phyloP scores from a whole-genome alignment of 1,140 invertebrate species.

The Macrobrachium rosenbergii region DNA sequence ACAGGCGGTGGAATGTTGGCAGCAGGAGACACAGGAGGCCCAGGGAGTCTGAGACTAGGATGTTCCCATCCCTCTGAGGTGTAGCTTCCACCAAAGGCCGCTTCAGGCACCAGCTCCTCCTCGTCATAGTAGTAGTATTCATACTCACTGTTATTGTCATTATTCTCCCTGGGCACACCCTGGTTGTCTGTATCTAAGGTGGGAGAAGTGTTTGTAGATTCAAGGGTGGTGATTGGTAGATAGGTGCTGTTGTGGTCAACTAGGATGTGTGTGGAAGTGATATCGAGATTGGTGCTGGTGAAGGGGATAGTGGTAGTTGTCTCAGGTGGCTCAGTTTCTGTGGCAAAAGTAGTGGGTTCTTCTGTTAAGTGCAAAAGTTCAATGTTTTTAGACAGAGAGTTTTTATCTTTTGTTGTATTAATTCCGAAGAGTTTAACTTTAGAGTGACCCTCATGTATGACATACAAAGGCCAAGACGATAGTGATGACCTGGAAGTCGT shows the following conservation, averaged over 20 bases:
- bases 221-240: not conserved
- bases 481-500: not conserved
- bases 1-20: not conserved
- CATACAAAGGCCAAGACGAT: conserved; percentile 42
- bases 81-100: conserved; percentile 45
- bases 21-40: conserved; percentile 8
- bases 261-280: not conserved
- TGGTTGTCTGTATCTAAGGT: not conserved
- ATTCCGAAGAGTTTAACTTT: conserved; percentile 61
- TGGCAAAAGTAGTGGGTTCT: not conserved
- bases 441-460: conserved; percentile 62
- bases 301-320: conserved; percentile 18
- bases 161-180: not conserved
- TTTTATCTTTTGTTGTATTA: conserved; percentile 49
- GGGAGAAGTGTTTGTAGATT: not conserved
- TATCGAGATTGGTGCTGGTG: not conserved
- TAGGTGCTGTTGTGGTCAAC: not conserved
- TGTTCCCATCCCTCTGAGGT: not conserved
- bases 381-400: conserved; percentile 6
- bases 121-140: conserved; percentile 50
- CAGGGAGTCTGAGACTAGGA: not conserved
- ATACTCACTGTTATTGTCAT: conserved; percentile 8
- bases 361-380: not conserved
- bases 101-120: conserved; percentile 6
- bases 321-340: not conserved